phyloP scores from a whole-genome alignment of 2,113 vertebrate genomes.

The Balaeniceps rex region DNA sequence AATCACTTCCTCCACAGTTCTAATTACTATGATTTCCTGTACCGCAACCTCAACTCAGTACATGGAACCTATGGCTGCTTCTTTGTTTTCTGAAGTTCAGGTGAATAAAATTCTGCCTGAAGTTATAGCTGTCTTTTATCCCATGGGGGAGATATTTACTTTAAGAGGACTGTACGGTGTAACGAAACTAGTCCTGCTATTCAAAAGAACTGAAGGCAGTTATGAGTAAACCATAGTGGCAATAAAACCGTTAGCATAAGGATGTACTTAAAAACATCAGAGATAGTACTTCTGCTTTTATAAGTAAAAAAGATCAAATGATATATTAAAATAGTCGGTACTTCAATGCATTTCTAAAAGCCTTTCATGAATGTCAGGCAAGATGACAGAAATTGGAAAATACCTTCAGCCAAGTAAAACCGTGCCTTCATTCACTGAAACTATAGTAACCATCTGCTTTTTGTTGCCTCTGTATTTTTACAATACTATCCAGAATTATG shows the following conservation, averaged over 20 bases:
- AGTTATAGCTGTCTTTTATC: background rate
- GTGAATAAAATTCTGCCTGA: background rate
- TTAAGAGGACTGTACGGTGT: rapidly evolving
- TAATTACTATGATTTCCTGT: rapidly evolving
- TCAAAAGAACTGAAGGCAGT: background rate
- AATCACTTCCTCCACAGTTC: rapidly evolving
- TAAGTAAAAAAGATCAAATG: conserved; percentile 12
- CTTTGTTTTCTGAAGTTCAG: background rate
- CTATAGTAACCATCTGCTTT: conserved; percentile 50
- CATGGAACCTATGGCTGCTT: background rate
- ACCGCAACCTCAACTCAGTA: background rate
- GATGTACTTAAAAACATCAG: conserved; percentile 44
- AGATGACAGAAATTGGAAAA: conserved; percentile 39
- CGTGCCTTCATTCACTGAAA: background rate
- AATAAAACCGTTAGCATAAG: conserved; percentile 5
- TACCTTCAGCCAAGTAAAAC: background rate
- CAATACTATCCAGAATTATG: background rate
- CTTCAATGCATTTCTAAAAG: background rate
- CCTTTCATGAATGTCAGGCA: background rate
- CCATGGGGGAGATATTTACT: background rate
- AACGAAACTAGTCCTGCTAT: background rate
- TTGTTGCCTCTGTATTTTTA: background rate
- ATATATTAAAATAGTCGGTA: background rate
- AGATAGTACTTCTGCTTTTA: background rate
- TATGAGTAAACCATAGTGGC: background rate